Percentiles rank a stretch among this genome's conserved stretches.
Conservation (phyloP, 2,113 vertebrate species). For the Eolophus roseicapilla region DNA sequence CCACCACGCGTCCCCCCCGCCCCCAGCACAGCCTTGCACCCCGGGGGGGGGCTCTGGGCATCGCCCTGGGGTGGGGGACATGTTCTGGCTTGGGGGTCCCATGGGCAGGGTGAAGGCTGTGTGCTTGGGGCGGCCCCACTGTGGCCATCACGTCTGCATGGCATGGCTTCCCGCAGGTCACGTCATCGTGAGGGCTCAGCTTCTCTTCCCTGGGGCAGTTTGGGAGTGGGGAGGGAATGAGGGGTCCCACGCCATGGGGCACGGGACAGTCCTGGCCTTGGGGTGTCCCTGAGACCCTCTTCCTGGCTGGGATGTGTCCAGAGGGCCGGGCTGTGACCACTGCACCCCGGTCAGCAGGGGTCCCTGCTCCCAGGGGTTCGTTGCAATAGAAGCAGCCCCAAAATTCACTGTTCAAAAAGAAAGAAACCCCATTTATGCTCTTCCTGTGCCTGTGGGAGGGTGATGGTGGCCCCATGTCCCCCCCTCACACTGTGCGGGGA, state of each 20-base stretch:
- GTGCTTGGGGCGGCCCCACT: neutral
- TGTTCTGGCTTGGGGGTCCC: neutral
- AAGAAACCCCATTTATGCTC: neutral
- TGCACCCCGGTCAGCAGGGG: neutral
- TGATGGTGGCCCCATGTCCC: rapidly evolving
- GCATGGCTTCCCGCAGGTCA: constrained; percentile 17
- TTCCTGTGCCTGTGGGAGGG: neutral
- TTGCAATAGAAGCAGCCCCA: neutral
- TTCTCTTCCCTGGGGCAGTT: neutral
- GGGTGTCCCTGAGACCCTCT: neutral
- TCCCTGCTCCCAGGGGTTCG: neutral
- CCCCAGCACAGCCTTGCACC: neutral
- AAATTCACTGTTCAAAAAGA: neutral
- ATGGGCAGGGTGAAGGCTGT: neutral
- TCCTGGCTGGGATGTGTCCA: neutral
- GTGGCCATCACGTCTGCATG: constrained; percentile 10
- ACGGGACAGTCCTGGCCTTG: neutral
- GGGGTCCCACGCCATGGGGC: neutral
- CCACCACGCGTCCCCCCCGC: neutral
- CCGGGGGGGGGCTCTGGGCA: neutral
- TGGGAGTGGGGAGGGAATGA: neutral
- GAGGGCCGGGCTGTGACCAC: neutral
- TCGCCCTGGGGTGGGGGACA: neutral
- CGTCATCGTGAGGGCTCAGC: neutral
- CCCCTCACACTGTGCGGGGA: neutral